Percentiles rank a stretch among this genome's conserved stretches.
These are phyloP conservation scores for Hydropotes inermis DNA, from an alignment of 2,113 vertebrate species.

Conservation along the genomic window DNA sequence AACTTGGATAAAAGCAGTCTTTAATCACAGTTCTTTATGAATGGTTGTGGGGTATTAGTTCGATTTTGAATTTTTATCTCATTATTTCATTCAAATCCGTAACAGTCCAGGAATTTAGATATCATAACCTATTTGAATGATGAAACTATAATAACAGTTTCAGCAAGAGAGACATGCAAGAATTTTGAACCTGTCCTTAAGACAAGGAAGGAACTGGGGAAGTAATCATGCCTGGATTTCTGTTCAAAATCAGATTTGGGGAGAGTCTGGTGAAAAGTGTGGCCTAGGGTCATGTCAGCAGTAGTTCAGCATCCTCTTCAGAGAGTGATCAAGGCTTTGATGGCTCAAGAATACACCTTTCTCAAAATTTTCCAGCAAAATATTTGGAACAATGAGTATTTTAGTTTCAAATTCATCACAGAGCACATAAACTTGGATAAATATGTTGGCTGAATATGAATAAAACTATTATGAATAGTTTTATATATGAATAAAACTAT, in stretches of 20 bases:
- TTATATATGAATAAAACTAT: not conserved
- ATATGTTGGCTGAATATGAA: not conserved
- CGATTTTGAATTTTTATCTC: not conserved
- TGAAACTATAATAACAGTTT: not conserved
- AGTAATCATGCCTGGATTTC: not conserved
- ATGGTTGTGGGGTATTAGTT: not conserved
- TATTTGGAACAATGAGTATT: not conserved
- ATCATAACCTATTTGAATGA: not conserved
- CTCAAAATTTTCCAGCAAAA: not conserved
- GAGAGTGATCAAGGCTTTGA: not conserved
- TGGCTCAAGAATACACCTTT: not conserved
- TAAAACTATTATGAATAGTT: no score
- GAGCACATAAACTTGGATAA: not conserved
- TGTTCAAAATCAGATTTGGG: not conserved
- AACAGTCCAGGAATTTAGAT: not conserved
- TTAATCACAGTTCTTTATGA: not conserved
- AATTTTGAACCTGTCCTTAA: not conserved
- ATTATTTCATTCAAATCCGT: not conserved
- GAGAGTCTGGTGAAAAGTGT: not conserved
- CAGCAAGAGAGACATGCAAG: not conserved
- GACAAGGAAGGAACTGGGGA: not conserved
- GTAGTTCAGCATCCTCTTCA: not conserved
- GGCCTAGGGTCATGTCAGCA: not conserved
- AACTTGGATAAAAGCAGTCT: constrained; percentile 12
- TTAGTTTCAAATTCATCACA: not conserved